These are phyloP conservation scores for Sylvia borin DNA, from an alignment of 2,797 vertebrate species.

Conservation along the genomic window DNA sequence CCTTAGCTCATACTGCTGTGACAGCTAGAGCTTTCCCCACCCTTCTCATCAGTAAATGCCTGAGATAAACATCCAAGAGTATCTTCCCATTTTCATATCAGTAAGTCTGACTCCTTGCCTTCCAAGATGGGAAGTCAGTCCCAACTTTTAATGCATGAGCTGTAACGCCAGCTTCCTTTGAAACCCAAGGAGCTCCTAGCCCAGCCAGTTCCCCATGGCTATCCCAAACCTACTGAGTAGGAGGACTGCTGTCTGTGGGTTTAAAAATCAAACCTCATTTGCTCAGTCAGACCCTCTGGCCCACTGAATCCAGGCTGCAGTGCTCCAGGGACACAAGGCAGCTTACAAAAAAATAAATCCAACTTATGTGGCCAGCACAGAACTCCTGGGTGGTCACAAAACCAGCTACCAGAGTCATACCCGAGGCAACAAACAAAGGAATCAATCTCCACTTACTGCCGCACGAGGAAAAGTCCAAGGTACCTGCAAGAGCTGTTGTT, in stretches of 20 bases:
- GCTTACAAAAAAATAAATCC: neutral
- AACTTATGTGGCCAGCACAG: accelerated
- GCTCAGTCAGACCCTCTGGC: neutral
- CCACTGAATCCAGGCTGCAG: neutral
- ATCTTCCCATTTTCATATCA: neutral
- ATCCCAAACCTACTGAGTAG: neutral
- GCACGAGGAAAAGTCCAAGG: neutral
- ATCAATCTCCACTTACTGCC: neutral
- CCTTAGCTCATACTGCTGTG: neutral
- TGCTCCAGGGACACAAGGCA: neutral
- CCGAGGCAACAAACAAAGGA: conserved; percentile 6
- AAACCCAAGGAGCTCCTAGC: neutral
- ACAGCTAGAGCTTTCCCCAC: neutral
- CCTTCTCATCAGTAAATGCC: neutral
- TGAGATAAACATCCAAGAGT: neutral
- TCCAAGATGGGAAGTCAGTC: neutral
- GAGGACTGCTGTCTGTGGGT: neutral
- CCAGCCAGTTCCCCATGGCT: neutral
- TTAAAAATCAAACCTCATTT: neutral
- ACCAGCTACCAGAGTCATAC: neutral
- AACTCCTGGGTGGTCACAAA: neutral
- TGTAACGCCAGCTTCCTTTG: neutral
- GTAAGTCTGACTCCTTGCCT: neutral
- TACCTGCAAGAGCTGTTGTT: neutral
- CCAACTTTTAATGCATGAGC: neutral